phyloP scores from a whole-genome alignment of 2,888 invertebrate species.

The Bugula neritina region DNA sequence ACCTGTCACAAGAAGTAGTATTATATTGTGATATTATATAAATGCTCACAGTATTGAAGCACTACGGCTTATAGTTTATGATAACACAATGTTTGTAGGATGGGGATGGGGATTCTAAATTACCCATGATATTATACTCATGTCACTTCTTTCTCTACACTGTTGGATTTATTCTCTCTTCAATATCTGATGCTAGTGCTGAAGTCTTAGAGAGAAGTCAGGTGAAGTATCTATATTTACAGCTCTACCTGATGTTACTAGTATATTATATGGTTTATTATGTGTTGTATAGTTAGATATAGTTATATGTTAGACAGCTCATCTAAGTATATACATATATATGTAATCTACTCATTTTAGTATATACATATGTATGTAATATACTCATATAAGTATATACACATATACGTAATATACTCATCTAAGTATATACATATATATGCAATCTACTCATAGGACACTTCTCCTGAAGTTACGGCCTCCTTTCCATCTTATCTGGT shows the following conservation, averaged over 20 bases:
- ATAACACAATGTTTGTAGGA: no score
- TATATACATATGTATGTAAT: no score
- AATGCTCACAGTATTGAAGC: no score
- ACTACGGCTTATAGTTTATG: no score
- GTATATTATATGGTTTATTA: no score
- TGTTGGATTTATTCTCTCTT: slow-evolving; percentile 5
- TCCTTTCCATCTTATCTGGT: slow-evolving; percentile 17
- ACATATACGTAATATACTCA: no score
- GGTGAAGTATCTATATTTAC: not conserved
- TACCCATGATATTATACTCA: not conserved
- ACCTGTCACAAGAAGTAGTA: no score
- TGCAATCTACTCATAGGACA: not conserved
- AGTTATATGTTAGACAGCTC: no score
- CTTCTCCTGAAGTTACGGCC: slow-evolving; percentile 2
- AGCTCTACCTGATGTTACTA: not conserved
- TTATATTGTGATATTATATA: no score
- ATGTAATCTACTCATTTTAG: not conserved
- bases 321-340: not conserved
- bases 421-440: not conserved
- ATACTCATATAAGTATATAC: no score
- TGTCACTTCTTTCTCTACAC: not conserved
- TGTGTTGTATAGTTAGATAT: no score
- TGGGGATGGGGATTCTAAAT: not conserved
- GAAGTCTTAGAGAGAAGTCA: not conserved
- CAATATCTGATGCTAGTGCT: slow-evolving; percentile 4